A percentile compares a stretch with the other conserved stretches of the same genome.
Conservation (phyloP, 1,140 invertebrate species). For the Adelges cooleyi region DNA sequence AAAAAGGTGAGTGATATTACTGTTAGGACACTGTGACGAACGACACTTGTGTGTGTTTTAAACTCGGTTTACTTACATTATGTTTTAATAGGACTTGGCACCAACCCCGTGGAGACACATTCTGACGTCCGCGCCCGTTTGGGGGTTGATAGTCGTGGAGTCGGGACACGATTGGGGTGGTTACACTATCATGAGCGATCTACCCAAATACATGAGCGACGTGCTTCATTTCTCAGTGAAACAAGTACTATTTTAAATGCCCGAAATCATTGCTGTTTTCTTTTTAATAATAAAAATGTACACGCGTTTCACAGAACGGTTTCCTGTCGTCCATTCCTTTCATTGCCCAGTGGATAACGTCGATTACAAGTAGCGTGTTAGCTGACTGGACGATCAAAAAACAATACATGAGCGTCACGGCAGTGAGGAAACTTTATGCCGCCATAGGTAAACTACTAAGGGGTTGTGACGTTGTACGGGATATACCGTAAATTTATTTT, state of each 20-base stretch:
- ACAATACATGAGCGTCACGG: conserved; percentile 43
- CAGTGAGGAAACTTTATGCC: conserved; percentile 50
- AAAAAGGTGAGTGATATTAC: conserved; percentile 33
- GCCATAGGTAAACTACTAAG: conserved; percentile 49
- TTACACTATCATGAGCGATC: conserved; percentile 70
- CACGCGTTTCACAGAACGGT: conserved; percentile 42
- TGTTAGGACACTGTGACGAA: too few relatives aligned
- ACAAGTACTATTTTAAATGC: conserved; percentile 40
- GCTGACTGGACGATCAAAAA: conserved; percentile 48
- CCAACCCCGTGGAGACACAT: conserved; percentile 56
- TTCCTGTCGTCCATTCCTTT: conserved; percentile 49
- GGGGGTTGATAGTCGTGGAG: conserved; percentile 58
- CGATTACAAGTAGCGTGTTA: conserved; percentile 44
- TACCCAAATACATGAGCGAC: conserved; percentile 73
- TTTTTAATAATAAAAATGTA: background rate
- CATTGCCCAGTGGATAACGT: conserved; percentile 51
- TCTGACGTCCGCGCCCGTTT: conserved; percentile 60
- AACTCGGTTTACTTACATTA: too few relatives aligned
- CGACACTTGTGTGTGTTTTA: too few relatives aligned
- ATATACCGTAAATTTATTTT: too few relatives aligned
- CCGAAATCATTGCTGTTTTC: background rate
- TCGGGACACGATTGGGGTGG: conserved; percentile 75
- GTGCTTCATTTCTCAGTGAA: conserved; percentile 66
- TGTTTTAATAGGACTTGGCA: conserved; percentile 31
- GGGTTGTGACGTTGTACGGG: too few relatives aligned